A percentile compares a stretch with the other conserved stretches of the same genome.
Conservation (phyloP, 2,888 invertebrate species). For the Aleiodes testaceus region DNA sequence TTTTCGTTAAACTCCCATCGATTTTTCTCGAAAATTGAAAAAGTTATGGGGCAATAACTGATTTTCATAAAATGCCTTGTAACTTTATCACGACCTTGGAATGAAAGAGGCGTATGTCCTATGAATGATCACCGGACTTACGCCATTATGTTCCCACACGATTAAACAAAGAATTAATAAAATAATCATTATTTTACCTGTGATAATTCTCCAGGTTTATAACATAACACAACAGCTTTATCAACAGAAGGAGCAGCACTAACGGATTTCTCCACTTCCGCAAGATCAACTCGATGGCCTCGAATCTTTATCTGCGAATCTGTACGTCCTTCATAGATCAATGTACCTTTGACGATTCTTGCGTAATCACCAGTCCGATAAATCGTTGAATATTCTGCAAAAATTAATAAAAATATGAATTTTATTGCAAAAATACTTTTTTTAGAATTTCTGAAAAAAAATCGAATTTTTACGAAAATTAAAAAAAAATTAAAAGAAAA, state of each 20-base stretch:
- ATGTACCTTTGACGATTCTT: slow-evolving; percentile 79
- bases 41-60: too few relatives aligned
- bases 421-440: too few relatives aligned
- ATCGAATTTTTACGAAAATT: neutral
- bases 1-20: too few relatives aligned
- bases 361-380: slow-evolving; percentile 92
- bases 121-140: too few relatives aligned
- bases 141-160: too few relatives aligned
- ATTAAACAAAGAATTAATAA: slow-evolving; percentile 20
- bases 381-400: slow-evolving; percentile 79
- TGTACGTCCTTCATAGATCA: slow-evolving; percentile 86
- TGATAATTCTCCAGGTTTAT: slow-evolving; percentile 80
- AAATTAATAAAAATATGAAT: neutral
- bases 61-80: too few relatives aligned
- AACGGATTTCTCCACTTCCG: slow-evolving; percentile 87
- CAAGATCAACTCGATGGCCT: slow-evolving; percentile 89
- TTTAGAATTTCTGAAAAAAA: too few relatives aligned
- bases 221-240: slow-evolving; percentile 86
- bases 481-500: neutral
- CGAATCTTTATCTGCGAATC: slow-evolving; percentile 91
- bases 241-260: slow-evolving; percentile 79
- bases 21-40: too few relatives aligned
- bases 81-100: too few relatives aligned
- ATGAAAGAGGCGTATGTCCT: too few relatives aligned
- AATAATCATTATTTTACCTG: slow-evolving; percentile 66